A percentile compares a stretch with the other conserved stretches of the same genome.
These are phyloP conservation scores for Pachycephala philippinensis DNA, from an alignment of 2,113 vertebrate genomes.

Conservation along the genomic window DNA sequence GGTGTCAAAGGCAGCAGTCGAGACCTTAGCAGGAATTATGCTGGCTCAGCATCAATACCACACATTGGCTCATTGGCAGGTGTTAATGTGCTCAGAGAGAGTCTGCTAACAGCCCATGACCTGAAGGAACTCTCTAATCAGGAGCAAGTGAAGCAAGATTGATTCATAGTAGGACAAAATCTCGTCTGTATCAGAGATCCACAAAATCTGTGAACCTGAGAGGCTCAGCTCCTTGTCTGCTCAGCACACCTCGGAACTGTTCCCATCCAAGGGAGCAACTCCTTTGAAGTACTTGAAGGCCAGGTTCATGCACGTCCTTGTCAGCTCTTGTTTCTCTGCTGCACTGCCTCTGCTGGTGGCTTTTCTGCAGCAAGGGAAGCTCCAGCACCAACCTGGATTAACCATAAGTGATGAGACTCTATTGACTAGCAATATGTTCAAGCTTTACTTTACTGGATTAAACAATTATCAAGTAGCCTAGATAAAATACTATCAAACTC, in stretches of 20 bases:
- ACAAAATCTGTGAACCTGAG: neutral
- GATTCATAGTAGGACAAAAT: conserved; percentile 10
- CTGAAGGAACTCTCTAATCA: conserved; percentile 19
- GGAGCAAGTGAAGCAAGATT: conserved; percentile 32
- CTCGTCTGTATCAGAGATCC: neutral
- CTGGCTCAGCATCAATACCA: conserved; percentile 24
- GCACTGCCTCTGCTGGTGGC: neutral
- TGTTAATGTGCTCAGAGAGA: conserved; percentile 49
- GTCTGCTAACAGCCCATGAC: conserved; percentile 25
- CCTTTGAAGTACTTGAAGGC: neutral
- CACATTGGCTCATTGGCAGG: conserved; percentile 47
- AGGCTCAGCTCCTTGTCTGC: neutral
- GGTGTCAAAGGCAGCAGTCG: conserved; percentile 25
- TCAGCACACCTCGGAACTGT: neutral
- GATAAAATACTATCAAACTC: neutral
- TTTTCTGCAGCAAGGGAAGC: neutral
- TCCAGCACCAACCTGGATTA: neutral
- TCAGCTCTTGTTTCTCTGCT: neutral
- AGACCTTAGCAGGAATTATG: neutral
- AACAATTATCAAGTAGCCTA: neutral
- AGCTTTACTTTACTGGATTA: neutral
- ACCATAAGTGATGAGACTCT: neutral
- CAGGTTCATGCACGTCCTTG: neutral
- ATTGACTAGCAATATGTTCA: neutral
- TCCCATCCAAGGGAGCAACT: neutral